phyloP scores from a whole-genome alignment of 2,888 invertebrate genomes.

The Cabera pusaria region DNA sequence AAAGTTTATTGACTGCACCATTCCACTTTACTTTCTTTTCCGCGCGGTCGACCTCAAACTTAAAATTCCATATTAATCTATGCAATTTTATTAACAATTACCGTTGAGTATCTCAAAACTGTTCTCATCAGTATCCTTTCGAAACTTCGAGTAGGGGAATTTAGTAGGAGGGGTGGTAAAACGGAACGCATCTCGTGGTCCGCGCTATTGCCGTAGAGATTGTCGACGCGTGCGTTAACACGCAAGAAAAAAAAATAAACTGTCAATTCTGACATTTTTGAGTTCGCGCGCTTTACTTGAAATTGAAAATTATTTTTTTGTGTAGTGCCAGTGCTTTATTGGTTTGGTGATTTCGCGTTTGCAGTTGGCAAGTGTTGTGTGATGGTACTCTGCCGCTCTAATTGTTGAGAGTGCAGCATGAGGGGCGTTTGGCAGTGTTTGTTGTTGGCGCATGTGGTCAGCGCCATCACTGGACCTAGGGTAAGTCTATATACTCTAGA shows the following conservation, averaged over 20 bases:
- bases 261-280: slow-evolving; percentile 43
- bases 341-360: slow-evolving; percentile 48
- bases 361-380: slow-evolving; percentile 61
- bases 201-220: slow-evolving; percentile 63
- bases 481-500: too few species aligned
- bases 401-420: slow-evolving; percentile 72
- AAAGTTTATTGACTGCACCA: slow-evolving; percentile 30
- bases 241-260: slow-evolving; percentile 41
- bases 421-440: slow-evolving; percentile 69
- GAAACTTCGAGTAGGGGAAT: slow-evolving; percentile 69
- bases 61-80: slow-evolving; percentile 45
- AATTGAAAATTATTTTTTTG: slow-evolving; percentile 23
- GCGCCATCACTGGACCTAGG: slow-evolving; percentile 78
- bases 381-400: slow-evolving; percentile 77
- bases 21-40: slow-evolving; percentile 24
- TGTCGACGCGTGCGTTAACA: slow-evolving; percentile 60
- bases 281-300: slow-evolving; percentile 36
- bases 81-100: slow-evolving; percentile 64
- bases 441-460: slow-evolving; percentile 74
- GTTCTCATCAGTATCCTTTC: slow-evolving; percentile 70
- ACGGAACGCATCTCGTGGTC: slow-evolving; percentile 60
- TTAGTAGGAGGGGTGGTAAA: slow-evolving; percentile 78
- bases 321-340: slow-evolving; percentile 49
- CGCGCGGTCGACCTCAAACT: slow-evolving; percentile 33
- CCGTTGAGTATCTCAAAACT: slow-evolving; percentile 32